Conservation (phyloP, 2,113 vertebrate genomes). For the human region DNA sequence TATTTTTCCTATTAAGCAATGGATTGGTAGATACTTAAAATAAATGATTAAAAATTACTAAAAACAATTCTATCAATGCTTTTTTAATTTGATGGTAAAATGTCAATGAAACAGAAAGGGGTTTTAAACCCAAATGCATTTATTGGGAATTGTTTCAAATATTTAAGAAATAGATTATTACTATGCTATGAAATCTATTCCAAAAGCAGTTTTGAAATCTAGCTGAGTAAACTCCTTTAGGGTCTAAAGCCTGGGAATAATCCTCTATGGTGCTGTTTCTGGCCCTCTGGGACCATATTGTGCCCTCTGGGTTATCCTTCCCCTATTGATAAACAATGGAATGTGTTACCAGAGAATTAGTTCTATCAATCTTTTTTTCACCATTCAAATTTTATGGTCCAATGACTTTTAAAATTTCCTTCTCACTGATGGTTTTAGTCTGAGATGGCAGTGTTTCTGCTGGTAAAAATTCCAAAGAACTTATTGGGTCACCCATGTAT, state of each 20-base stretch:
- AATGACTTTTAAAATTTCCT: not conserved
- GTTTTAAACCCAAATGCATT: not conserved
- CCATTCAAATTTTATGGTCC: not conserved
- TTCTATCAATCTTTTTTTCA: not conserved
- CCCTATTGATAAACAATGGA: not conserved
- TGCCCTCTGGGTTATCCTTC: not conserved
- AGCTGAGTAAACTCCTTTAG: not conserved
- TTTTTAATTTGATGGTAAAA: not conserved
- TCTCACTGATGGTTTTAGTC: not conserved
- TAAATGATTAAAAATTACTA: not conserved
- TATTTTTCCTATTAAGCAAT: not conserved
- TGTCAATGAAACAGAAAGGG: not conserved
- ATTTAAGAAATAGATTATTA: not conserved
- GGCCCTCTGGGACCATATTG: not conserved
- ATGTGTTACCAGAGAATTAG: not conserved
- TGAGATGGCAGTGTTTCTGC: not conserved
- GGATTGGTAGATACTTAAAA: not conserved
- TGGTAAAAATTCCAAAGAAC: not conserved
- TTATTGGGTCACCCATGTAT: not conserved
- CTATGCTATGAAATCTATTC: not conserved
- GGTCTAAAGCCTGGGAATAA: not conserved
- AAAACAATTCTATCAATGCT: not conserved
- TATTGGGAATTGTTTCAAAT: not conserved
- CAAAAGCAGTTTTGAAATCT: not conserved
- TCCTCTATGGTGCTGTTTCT: not conserved